phyloP scores from a whole-genome alignment of 2,888 invertebrate genomes.

The Hirudinaria manillensis region DNA sequence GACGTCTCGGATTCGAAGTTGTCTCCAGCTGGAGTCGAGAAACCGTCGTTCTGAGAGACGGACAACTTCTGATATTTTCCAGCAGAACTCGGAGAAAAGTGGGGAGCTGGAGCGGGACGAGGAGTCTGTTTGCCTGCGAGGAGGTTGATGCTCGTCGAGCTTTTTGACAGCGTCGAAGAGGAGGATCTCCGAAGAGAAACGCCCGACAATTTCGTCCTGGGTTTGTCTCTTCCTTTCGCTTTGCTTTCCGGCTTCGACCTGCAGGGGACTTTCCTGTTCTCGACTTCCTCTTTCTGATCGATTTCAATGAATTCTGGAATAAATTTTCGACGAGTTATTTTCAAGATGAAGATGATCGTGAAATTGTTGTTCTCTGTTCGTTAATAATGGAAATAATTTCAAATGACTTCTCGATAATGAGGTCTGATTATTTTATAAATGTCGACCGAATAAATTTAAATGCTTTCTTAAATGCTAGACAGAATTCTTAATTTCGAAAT shows the following conservation, averaged over 20 bases:
- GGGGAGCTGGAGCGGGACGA: background rate
- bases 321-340: background rate
- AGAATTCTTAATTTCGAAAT: too few relatives aligned
- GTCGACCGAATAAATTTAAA: too few relatives aligned
- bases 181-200: background rate
- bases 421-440: too few relatives aligned
- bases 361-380: too few relatives aligned
- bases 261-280: background rate
- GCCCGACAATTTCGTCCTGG: background rate
- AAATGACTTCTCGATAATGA: too few relatives aligned
- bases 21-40: background rate
- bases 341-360: background rate
- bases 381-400: too few relatives aligned
- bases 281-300: background rate
- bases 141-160: background rate
- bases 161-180: background rate
- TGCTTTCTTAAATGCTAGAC: too few relatives aligned
- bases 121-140: background rate
- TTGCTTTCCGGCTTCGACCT: background rate
- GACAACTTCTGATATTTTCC: too few relatives aligned
- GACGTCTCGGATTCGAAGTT: background rate
- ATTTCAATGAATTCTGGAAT: conserved; percentile 2
- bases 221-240: background rate
- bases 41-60: background rate
- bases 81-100: too few relatives aligned